Base-by-base conservation (phyloP, 1,140 invertebrate species). In the Cryptotermes secundus region DNA sequence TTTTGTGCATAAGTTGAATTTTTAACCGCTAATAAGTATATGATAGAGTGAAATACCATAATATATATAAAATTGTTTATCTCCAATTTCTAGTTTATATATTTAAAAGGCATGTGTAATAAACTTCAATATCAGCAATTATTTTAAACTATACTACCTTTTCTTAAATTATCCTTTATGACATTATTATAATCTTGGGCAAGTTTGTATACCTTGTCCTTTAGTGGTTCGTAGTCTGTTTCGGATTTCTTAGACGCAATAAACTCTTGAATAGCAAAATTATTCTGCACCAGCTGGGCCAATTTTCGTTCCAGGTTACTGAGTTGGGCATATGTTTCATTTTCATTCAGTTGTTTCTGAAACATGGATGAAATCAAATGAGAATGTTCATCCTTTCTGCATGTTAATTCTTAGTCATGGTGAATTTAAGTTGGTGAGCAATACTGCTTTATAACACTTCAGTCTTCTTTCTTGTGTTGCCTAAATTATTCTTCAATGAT, bases 321-420 rank as follows among this genome's bases (percentile, higher is more conserved):
- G 31, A 95, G 88, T 89, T 94, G 92, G 42, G 91, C 89, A 86
- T 93, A 93, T 85, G 94, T 94, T 88, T 95, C 94, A 88, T 95
- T 94, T 34, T 94, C 93, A 86, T 93, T 91, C 22, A 95, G 88
- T 86, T 92, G 91, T 85, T 90, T 90, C 92, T 95, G 90, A 79
- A 89, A 87, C 86, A 86, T 9, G 45, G 24, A 22, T 79, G 36
- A 31, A 85, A 80, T 34, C 31, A 72, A 45, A 36, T 19, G 16
- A 49, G 12, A 49, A 22, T n/a, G 45, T 49, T 49, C 0, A 3
- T 49, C 22, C 16, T 49, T 49, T 16, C 22, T 16, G 45, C 3
- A 22, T 49, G 16, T 49, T 49, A 49, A 42, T 42, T 42, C 45
- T 49, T 49, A 19, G 45, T 49, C 45, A 49, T 19, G 22, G 3